Conservation (phyloP, 2,888 invertebrate species). For the Doris montereyensis region DNA sequence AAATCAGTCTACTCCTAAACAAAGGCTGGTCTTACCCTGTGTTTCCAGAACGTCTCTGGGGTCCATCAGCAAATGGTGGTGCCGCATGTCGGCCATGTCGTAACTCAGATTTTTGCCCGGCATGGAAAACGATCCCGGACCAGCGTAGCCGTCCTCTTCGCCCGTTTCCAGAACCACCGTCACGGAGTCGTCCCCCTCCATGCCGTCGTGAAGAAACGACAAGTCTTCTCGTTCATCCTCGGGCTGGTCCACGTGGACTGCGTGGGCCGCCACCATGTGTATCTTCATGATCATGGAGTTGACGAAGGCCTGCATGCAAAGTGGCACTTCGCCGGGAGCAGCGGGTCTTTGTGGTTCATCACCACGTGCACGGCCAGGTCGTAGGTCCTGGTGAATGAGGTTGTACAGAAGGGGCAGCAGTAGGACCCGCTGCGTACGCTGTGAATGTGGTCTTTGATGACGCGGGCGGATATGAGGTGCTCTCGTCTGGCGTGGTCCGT, state of each 20-base stretch:
- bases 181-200: slow-evolving; percentile 22
- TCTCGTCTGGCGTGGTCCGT: slow-evolving; percentile 32
- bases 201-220: slow-evolving; percentile 9
- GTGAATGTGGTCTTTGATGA: slow-evolving; percentile 17
- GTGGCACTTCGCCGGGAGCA: slow-evolving; percentile 35
- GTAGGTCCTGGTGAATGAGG: slow-evolving; percentile 33
- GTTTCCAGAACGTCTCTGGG: slow-evolving; percentile 25
- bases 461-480: slow-evolving; percentile 27
- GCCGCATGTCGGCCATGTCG: no score
- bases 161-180: slow-evolving; percentile 27
- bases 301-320: slow-evolving; percentile 39
- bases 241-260: background rate
- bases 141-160: slow-evolving; percentile 10
- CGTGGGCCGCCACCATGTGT: slow-evolving; percentile 38
- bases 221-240: no score
- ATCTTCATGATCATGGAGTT: slow-evolving; percentile 28
- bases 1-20: no score
- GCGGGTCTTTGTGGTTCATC: slow-evolving; percentile 28
- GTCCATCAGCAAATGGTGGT: no score
- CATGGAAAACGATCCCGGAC: no score
- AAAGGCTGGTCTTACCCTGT: slow-evolving; percentile 16
- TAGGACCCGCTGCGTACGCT: slow-evolving; percentile 23
- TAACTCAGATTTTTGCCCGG: background rate
- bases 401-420: slow-evolving; percentile 37
- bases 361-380: slow-evolving; percentile 39